Evolutionary conservation across 2,113 vertebrate species (phyloP).

Genomic region (Megaleporinus macrocephalus): DNA sequence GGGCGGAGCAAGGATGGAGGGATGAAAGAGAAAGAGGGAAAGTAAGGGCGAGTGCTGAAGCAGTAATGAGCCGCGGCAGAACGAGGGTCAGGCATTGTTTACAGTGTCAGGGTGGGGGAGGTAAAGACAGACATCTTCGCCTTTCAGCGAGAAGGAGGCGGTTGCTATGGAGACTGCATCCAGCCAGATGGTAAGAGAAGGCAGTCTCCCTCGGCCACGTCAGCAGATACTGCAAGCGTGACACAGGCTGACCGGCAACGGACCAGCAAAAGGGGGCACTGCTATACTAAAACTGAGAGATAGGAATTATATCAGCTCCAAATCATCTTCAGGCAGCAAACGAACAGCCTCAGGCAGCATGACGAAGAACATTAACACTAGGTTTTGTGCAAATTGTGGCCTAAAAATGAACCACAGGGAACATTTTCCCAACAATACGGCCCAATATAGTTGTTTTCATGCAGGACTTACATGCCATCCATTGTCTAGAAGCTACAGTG

Average conservation of each 20-base stretch:
- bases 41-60: constrained; percentile 6
- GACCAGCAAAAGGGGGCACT: neutral
- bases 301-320: neutral
- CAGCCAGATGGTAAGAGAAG: constrained; percentile 73
- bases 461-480: neutral
- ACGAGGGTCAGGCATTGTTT: constrained; percentile 35
- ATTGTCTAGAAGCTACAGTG: constrained; percentile 2
- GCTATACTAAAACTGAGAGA: neutral
- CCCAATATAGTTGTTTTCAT: neutral
- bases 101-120: constrained; percentile 53
- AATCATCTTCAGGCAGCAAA: neutral
- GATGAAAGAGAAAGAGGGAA: constrained; percentile 2
- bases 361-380: neutral
- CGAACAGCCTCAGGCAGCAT: neutral
- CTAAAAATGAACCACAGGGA: no score
- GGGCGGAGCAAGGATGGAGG: constrained; percentile 6
- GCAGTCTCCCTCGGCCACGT: constrained; percentile 50
- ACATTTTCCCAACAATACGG: neutral
- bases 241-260: constrained; percentile 37
- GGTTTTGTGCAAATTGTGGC: no score
- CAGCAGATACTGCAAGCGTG: constrained; percentile 50
- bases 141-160: constrained; percentile 69
- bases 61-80: constrained; percentile 24
- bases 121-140: constrained; percentile 64
- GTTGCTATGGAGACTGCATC: constrained; percentile 81